Percentiles rank a stretch among this genome's conserved stretches.
Evolutionary conservation across 2,113 vertebrate genomes (phyloP).

Genomic region (Morone chrysops): DNA sequence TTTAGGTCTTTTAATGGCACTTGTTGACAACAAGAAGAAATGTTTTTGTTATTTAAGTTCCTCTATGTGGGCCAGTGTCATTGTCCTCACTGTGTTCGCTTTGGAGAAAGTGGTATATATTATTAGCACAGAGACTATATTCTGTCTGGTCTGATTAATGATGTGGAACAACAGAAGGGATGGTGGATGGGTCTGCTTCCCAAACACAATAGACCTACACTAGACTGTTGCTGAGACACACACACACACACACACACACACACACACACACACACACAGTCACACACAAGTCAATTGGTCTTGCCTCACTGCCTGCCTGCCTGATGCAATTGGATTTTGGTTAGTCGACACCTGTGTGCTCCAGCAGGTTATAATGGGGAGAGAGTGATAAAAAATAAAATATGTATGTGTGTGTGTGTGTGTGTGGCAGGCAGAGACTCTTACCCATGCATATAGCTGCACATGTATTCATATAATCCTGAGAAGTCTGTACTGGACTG

Average conservation of each 20-base stretch:
- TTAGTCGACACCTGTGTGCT: slow-evolving; percentile 51
- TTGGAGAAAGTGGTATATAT: slow-evolving; percentile 55
- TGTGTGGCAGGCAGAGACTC: neutral
- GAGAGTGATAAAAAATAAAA: neutral
- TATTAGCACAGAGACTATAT: slow-evolving; percentile 61
- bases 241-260: neutral
- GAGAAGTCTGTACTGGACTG: slow-evolving; percentile 30
- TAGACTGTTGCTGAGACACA: slow-evolving; percentile 20
- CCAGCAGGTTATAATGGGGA: slow-evolving; percentile 21
- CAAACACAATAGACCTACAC: slow-evolving; percentile 67
- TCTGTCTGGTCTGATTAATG: slow-evolving; percentile 79
- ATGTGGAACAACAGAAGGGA: slow-evolving; percentile 68
- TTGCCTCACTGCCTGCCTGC: slow-evolving; percentile 35
- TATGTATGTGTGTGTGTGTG: neutral
- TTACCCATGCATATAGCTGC: slow-evolving; percentile 9
- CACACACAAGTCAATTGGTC: slow-evolving; percentile 3
- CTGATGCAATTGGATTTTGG: slow-evolving; percentile 59
- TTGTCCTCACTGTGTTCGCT: slow-evolving; percentile 55
- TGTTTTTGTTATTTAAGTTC: neutral
- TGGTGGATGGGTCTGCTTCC: slow-evolving; percentile 56
- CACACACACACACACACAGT: neutral
- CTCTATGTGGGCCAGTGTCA: neutral
- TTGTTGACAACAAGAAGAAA: neutral
- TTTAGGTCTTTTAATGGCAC: neutral
- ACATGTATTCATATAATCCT: slow-evolving; percentile 16